These are phyloP conservation scores for Pyrochroa serraticornis DNA, from an alignment of 2,888 invertebrate species.

Conservation along the genomic window DNA sequence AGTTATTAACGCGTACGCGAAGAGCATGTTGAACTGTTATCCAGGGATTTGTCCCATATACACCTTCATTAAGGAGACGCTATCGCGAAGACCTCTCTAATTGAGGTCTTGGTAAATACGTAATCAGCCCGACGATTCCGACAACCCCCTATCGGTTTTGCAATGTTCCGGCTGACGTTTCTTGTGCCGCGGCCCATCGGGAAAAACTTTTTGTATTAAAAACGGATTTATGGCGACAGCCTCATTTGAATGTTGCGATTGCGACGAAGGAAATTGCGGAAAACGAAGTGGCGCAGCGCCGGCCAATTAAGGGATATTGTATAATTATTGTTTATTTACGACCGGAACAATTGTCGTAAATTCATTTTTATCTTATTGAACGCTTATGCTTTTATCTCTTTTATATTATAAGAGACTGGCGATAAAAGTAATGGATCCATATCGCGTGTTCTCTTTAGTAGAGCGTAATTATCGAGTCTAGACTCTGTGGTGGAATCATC, in stretches of 20 bases:
- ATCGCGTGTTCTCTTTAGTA: slow-evolving; percentile 22
- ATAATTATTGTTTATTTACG: too few species aligned
- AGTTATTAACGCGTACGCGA: slow-evolving; percentile 30
- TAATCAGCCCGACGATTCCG: slow-evolving; percentile 27
- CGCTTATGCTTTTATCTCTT: slow-evolving; percentile 10
- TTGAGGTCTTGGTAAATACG: slow-evolving; percentile 34
- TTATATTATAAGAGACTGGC: slow-evolving; percentile 4
- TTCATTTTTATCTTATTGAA: slow-evolving; percentile 20
- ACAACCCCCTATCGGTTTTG: slow-evolving; percentile 15
- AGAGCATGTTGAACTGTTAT: slow-evolving; percentile 33
- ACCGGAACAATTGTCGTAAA: neutral
- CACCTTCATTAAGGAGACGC: slow-evolving; percentile 34
- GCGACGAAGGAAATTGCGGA: slow-evolving; percentile 3
- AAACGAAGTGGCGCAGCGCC: neutral
- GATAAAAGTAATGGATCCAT: slow-evolving; percentile 21
- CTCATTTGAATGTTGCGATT: slow-evolving; percentile 12
- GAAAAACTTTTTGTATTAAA: slow-evolving; percentile 21
- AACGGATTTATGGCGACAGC: slow-evolving; percentile 21
- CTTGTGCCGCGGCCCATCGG: slow-evolving; percentile 1
- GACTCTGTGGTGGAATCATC: slow-evolving; percentile 20
- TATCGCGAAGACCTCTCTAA: slow-evolving; percentile 33
- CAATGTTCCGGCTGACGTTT: neutral
- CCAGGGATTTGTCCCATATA: slow-evolving; percentile 35
- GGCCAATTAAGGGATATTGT: too few species aligned
- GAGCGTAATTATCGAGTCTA: slow-evolving; percentile 23